Evolutionary conservation across 2,888 invertebrate species (phyloP), one percentile per base, ranked within the genome.

Genomic region (Apodemia duryi): DNA sequence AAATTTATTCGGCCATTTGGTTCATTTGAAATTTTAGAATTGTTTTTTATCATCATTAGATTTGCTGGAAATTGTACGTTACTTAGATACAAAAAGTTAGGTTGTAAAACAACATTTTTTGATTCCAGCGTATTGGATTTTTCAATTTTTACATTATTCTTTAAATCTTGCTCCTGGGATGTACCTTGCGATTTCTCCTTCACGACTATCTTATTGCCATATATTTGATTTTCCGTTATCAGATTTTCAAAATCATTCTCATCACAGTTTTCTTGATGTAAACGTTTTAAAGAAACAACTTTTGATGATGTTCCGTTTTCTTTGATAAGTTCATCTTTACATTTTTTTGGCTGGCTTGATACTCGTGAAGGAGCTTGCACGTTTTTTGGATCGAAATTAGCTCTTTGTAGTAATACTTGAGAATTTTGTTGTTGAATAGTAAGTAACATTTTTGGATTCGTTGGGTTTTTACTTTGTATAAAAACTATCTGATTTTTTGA

Each of bases 201-300:
- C 82, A 92, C 91, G 82, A 92, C 91, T 82, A 92, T 92, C 81
- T 92, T 92, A 72, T 92, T 91, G 71, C 92, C 92, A 74, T 92
- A 92, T 69, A 93, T 93, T 82, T 92, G 92, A 79, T 92, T 93
- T 77, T 92, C 92, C 38, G 92, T 92, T 61, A 92, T 93, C 72
- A 93, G 82, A 78, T 92, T 92, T 74, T 93, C 93, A 74, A 92
- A 93, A 76, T 93, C 92, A 67, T 92, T 90, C 75, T 92, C 91
- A 72, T 92, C 92, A 70, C 85, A 86, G 72, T 89, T 88, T 64
- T 91, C 91, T 68, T 92, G 91, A 70, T 91, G 91, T 68, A 89
- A 77, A 61, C 91, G 79, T 77, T 92, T 92, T 63, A 92, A 76
- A 57, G 92, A 85, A 11, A 92, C 91, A 1, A 92, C 92, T 77